Conservation (phyloP, 1,140 invertebrate genomes). For the Pogonomyrmex californicus region DNA sequence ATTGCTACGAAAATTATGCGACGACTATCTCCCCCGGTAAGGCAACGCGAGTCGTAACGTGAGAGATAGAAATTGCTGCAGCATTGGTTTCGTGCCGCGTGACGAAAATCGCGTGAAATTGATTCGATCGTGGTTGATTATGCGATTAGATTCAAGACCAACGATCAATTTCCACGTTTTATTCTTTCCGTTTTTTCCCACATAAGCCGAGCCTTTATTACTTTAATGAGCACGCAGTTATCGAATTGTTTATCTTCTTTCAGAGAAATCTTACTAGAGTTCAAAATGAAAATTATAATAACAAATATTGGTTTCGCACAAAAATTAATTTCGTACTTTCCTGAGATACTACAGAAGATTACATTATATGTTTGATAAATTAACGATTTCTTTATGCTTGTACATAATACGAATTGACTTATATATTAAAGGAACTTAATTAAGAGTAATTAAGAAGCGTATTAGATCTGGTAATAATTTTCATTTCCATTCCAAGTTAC, state of each 20-base stretch:
- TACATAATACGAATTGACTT: background rate
- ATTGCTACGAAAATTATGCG: slow-evolving; percentile 38
- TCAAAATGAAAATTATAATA: slow-evolving; percentile 2
- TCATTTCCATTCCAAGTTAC: slow-evolving; percentile 13
- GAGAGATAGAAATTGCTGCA: slow-evolving; percentile 6
- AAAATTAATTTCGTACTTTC: background rate
- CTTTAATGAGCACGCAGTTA: background rate
- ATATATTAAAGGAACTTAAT: background rate
- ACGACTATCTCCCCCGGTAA: slow-evolving; percentile 6
- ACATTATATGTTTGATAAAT: background rate
- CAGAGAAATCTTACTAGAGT: background rate
- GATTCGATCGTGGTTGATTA: slow-evolving; percentile 30
- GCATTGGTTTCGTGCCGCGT: slow-evolving; percentile 20
- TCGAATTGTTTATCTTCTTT: slow-evolving; percentile 16
- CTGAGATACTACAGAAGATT: background rate
- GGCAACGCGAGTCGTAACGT: slow-evolving; percentile 1
- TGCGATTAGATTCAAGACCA: slow-evolving; percentile 32
- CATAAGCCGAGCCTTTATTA: background rate
- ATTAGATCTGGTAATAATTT: background rate
- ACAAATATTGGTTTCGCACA: background rate
- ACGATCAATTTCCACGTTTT: slow-evolving; percentile 32
- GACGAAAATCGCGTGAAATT: slow-evolving; percentile 47
- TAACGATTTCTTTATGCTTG: background rate
- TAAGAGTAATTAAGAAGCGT: slow-evolving; percentile 16
- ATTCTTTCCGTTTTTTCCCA: slow-evolving; percentile 13